Evolutionary conservation across 2,113 vertebrate genomes (phyloP), one percentile per base, ranked within the genome.

Genomic region (Elanoides forficatus): DNA sequence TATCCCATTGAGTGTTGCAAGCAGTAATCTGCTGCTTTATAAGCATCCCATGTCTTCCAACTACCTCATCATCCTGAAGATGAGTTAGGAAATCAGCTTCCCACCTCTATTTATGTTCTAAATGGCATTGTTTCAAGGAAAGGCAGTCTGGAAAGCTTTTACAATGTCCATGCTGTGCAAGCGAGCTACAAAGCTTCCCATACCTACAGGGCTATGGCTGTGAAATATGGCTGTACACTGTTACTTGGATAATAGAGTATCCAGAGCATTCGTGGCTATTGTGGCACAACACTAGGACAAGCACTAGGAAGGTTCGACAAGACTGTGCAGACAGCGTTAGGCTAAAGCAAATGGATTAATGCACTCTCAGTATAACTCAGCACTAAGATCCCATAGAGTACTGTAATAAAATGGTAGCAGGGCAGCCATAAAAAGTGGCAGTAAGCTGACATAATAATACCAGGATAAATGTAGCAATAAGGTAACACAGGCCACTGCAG

Each of bases 61-160:
- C 97, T 98, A 98, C 97, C 98, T 98, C 98, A 96, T 95, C 88
- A 3, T 92, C 86, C 88, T 88, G 90, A 93, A 73, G 34, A 96
- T 81, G 91, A 97, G 86, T 90, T 96, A 92, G 92, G 85, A 97
- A 96, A 70, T 93, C 87, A 83, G 74, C 74, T 91, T 96, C 91
- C 67, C 90, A 86, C 95, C 83, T 90, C 76, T 79, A 29, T 65
- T 71, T 75, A 58, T 87, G 85, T 80, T 92, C 85, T 92, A 91
- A 75, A 81, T 52, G 84, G 93, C 66, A 52, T 52, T 72, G 73
- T 83, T 89, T 76, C 71, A 81, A 72, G 82, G 83, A 68, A 92
- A 76, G 88, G 76, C 62, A 60, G 47, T 34, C 40, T 80, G 71
- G 81, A 90, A 93, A 87, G 89, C 66, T 90, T 94, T 89, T 88